Evolutionary conservation across 1,140 invertebrate species (phyloP), one percentile per base, ranked within the genome.

Genomic region (Notospermus geniculatus): DNA sequence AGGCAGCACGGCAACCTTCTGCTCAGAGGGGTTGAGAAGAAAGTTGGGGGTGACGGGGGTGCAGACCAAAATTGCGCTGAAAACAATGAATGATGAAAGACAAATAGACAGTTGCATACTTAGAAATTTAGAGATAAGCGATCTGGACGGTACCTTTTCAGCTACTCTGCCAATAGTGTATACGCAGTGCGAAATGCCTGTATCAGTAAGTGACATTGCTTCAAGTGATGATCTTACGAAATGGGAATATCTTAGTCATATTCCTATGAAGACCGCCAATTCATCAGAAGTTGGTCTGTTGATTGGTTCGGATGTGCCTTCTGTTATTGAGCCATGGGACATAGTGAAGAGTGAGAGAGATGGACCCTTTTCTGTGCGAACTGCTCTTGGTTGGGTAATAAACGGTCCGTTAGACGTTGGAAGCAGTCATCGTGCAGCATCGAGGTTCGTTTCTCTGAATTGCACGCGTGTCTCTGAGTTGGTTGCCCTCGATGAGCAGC

Each of bases 251-350:
- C 53, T 61, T 17, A 50, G 22, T 30, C 28, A 55, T 17, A 25
- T 54, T 23, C 22, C 7, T 15, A 30, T 61, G n/a, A 28, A 22
- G 1, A 19, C 17, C 22, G 52, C 19, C 23, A 15, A 55, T 56
- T 7, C 59, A 13, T n/a, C n/a, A n/a, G 50, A 60, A 5, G 22
- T 60, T 17, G 50, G 30, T 1, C 45, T 60, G n/a, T 23, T 60
- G 11, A 56, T 54, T 54, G 59, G 59, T 11, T 41, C 43, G n/a
- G 2, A 56, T 43, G 19, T 43, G n/a, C n/a, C n/a, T n/a, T n/a
- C n/a, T n/a, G n/a, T n/a, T n/a, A n/a, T n/a, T n/a, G n/a, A n/a
- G n/a, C n/a, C n/a, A n/a, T n/a, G n/a, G n/a, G n/a, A n/a, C n/a
- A n/a, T n/a, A n/a, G n/a, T n/a, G n/a, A n/a, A n/a, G n/a, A n/a